phyloP scores from a whole-genome alignment of 2,113 vertebrate genomes.

The Symphodus melops region DNA sequence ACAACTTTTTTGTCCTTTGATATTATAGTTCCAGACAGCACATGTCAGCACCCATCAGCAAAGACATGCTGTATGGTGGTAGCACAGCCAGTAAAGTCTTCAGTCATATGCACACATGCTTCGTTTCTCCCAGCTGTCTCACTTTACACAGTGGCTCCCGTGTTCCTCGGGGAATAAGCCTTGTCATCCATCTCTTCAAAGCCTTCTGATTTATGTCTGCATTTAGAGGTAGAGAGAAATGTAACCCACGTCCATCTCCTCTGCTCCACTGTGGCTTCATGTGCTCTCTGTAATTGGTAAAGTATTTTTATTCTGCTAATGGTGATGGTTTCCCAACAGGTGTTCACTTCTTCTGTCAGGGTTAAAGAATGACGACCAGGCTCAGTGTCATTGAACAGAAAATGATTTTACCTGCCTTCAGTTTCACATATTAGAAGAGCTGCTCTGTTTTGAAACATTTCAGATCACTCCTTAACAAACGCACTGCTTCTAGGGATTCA shows the following conservation, averaged over 20 bases:
- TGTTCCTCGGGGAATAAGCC: slow-evolving; percentile 66
- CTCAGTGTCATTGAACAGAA: slow-evolving; percentile 14
- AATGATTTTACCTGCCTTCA: not conserved
- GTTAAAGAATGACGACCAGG: slow-evolving; percentile 23
- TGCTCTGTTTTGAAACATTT: not conserved
- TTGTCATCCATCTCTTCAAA: slow-evolving; percentile 75
- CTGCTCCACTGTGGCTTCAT: slow-evolving; percentile 7
- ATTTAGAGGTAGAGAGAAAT: slow-evolving; percentile 46
- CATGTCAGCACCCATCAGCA: slow-evolving; percentile 71
- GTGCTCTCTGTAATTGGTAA: slow-evolving; percentile 25
- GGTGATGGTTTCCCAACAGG: slow-evolving; percentile 52
- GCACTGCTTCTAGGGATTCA: too few relatives aligned
- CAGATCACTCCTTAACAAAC: not conserved
- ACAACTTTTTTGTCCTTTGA: slow-evolving; percentile 50
- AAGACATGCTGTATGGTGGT: slow-evolving; percentile 45
- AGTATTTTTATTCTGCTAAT: slow-evolving; percentile 1
- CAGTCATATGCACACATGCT: slow-evolving; percentile 52
- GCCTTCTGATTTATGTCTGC: slow-evolving; percentile 70
- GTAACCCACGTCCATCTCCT: slow-evolving; percentile 35
- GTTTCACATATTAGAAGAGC: not conserved
- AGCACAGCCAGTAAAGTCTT: slow-evolving; percentile 57
- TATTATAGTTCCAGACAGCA: slow-evolving; percentile 59
- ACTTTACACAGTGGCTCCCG: slow-evolving; percentile 72
- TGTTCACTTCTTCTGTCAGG: slow-evolving; percentile 30
- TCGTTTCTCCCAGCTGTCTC: slow-evolving; percentile 70